These are phyloP conservation scores for Hippasteria phrygiana DNA, from an alignment of 53 echinoderm and acorn worm genomes.

Conservation along the genomic window DNA sequence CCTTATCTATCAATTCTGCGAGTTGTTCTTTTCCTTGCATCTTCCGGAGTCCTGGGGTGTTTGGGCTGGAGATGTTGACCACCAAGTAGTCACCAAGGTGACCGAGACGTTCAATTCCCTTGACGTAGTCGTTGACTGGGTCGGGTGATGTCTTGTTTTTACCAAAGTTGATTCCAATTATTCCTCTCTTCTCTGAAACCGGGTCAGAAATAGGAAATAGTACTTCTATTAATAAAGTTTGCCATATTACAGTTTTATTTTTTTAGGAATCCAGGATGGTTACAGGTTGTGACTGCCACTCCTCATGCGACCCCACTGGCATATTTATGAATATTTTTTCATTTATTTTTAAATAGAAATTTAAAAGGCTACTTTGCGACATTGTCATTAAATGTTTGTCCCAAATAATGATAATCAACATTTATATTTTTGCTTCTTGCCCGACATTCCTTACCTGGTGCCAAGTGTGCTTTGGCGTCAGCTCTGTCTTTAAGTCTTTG, in stretches of 20 bases:
- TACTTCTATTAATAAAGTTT: no score
- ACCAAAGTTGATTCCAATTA: slow-evolving; percentile 92
- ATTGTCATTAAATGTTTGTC: no score
- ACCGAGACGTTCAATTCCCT: slow-evolving; percentile 83
- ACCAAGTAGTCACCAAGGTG: slow-evolving; percentile 90
- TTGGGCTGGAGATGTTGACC: slow-evolving; percentile 98
- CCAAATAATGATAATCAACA: neutral
- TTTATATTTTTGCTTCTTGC: neutral
- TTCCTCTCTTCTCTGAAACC: slow-evolving; percentile 64
- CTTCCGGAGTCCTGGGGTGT: slow-evolving; percentile 90
- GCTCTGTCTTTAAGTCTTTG: slow-evolving; percentile 74
- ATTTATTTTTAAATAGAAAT: no score
- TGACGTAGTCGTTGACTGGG: slow-evolving; percentile 86
- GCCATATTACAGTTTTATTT: no score
- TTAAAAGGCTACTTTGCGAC: no score
- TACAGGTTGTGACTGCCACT: no score
- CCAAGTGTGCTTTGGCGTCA: slow-evolving; percentile 2
- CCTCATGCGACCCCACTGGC: no score
- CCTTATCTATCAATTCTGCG: slow-evolving; percentile 82
- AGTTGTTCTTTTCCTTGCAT: slow-evolving; percentile 91
- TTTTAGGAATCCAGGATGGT: no score
- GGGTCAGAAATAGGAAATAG: neutral
- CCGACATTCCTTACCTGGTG: slow-evolving; percentile 19
- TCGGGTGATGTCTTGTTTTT: slow-evolving; percentile 94
- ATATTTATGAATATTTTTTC: no score